Evolutionary conservation across 2,888 invertebrate species (phyloP), one percentile per base, ranked within the genome.

Genomic region (Apamea anceps): DNA sequence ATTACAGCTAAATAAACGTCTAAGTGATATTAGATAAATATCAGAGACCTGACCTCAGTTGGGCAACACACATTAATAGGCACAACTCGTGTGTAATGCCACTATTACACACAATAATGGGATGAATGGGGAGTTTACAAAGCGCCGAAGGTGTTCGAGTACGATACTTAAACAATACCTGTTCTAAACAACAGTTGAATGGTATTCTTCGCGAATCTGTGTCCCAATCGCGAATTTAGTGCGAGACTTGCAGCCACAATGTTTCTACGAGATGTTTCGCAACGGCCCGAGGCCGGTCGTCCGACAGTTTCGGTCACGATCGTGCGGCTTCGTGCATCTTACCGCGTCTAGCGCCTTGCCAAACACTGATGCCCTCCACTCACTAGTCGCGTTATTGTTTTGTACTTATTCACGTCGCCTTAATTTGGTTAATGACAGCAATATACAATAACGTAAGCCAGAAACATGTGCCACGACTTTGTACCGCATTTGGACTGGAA

Each of bases 161-260:
- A 88, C 77, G 82, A 80, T 84, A 85, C 88, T 87, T 86, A 89
- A 91, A 93, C 93, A 92, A 93, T 92, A 89, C 89, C 80, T 85
- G 89, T 86, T 86, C 83, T 82, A 85, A 87, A 89, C 89, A 90
- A 90, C 89, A 88, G 92, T 91, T 94, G 92, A 93, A 93, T 94
- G 92, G 93, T 93, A 93, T 94, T 94, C 92, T 92, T 91, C 91
- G 92, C 92, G 88, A 92, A 93, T 93, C 91, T 92, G 91, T 96
- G 94, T 93, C 92, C 93, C 94, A 95, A 96, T 96, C 93, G 94
- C 93, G 91, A 93, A 95, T 95, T 94, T 92, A 94, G 95, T 95
- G 93, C 94, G 93, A 92, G 93, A 90, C 93, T 93, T 91, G 88
- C 75, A 93, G 92, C 90, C 92, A 94, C 95, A 96, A 94, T 95